A percentile compares a stretch with the other conserved stretches of the same genome.
Evolutionary conservation across 2,888 invertebrate genomes (phyloP).

Genomic region (Mythimna pallens): DNA sequence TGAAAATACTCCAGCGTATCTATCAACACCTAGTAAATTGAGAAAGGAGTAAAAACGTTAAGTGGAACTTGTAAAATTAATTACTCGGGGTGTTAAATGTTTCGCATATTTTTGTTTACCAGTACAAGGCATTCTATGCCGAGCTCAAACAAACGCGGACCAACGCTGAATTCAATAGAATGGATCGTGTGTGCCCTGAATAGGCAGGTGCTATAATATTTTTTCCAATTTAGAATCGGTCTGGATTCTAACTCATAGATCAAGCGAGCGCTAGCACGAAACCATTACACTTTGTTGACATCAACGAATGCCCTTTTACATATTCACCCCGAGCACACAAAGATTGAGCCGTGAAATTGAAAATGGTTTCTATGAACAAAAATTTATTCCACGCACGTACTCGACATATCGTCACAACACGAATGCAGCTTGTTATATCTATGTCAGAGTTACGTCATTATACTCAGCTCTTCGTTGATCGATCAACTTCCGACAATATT

Average conservation of each 20-base stretch:
- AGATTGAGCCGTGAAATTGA: constrained; percentile 90
- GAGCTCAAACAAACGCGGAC: constrained; percentile 44
- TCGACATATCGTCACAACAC: constrained; percentile 83
- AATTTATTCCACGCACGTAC: constrained; percentile 87
- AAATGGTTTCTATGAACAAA: constrained; percentile 89
- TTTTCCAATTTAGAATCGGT: constrained; percentile 81
- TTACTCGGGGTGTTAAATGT: constrained; percentile 32
- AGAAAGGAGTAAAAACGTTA: constrained; percentile 55
- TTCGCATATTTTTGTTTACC: constrained; percentile 28
- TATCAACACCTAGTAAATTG: constrained; percentile 61
- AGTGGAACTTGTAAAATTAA: constrained; percentile 52
- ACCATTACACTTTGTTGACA: constrained; percentile 90
- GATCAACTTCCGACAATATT: constrained; percentile 33
- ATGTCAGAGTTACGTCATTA: constrained; percentile 53
- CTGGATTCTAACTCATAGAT: constrained; percentile 84
- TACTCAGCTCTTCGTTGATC: constrained; percentile 41
- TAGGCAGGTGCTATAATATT: constrained; percentile 70
- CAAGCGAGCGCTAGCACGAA: constrained; percentile 86
- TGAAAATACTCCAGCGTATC: constrained; percentile 64
- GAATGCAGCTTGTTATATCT: constrained; percentile 62
- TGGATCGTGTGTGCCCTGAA: constrained; percentile 56
- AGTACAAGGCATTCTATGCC: constrained; percentile 15
- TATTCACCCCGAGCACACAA: constrained; percentile 89
- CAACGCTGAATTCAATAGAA: constrained; percentile 61
- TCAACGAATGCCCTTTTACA: constrained; percentile 89